A percentile compares a stretch with the other conserved stretches of the same genome.
These are phyloP conservation scores for Alitta virens DNA, from an alignment of 2,888 invertebrate species.

Conservation along the genomic window DNA sequence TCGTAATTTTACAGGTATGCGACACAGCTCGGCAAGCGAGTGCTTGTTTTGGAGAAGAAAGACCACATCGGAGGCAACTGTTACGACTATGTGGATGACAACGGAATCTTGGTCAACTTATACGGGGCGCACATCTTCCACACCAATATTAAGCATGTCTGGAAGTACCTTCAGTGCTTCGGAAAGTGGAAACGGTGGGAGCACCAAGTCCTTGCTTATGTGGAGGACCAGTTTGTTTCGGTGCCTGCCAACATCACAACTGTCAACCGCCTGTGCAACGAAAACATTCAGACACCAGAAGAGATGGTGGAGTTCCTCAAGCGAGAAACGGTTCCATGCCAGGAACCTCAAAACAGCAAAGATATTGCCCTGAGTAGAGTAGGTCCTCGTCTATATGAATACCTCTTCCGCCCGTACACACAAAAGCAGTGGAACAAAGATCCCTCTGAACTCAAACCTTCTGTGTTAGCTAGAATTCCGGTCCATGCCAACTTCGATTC, in stretches of 20 bases:
- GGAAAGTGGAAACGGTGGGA: constrained; percentile 11
- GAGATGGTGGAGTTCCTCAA: constrained; percentile 6
- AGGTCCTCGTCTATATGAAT: constrained; percentile 3
- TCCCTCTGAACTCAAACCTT: constrained; percentile 6
- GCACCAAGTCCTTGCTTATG: constrained; percentile 4
- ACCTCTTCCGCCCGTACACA: constrained; percentile 8
- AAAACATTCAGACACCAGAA: constrained; percentile 2
- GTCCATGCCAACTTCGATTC: constrained; percentile 6
- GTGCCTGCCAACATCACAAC: constrained; percentile 12
- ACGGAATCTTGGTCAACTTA: constrained; percentile 8
- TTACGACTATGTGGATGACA: constrained; percentile 10
- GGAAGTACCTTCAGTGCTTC: constrained; percentile 2
- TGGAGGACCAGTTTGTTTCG: constrained; percentile 6
- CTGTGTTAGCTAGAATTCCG: constrained; percentile 2
- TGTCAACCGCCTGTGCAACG: constrained; percentile 1
- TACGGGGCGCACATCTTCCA: constrained; percentile 14
- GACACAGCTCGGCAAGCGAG: neutral
- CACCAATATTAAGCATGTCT: constrained; percentile 6
- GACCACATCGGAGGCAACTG: constrained; percentile 12
- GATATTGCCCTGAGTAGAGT: constrained; percentile 8
- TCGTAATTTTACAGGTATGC: neutral
- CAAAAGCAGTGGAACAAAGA: constrained; percentile 7
- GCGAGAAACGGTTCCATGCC: neutral
- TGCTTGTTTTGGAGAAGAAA: constrained; percentile 2
- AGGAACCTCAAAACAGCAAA: constrained; percentile 3